Evolutionary conservation across 2,888 invertebrate genomes (phyloP).

Genomic region (Agrotis puta): DNA sequence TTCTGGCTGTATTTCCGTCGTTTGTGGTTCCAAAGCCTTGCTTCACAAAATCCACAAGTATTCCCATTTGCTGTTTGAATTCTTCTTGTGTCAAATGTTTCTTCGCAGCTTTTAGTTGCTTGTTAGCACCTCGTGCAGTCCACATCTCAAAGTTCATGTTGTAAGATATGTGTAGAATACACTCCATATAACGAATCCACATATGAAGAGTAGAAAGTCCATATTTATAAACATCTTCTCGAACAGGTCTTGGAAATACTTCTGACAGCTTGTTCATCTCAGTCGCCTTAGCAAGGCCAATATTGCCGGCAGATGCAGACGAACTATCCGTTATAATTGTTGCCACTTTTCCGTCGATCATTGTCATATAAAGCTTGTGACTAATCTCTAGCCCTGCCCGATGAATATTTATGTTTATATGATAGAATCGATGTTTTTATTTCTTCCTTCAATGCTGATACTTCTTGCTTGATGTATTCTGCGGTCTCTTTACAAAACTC

Average conservation of each 20-base stretch:
- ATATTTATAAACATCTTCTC: not conserved
- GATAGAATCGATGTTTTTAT: constrained; percentile 5
- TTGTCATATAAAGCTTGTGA: constrained; percentile 4
- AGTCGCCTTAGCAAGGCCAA: not conserved
- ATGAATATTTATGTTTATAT: no score
- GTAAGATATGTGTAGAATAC: no score
- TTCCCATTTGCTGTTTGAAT: no score
- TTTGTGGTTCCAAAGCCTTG: no score
- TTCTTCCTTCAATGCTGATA: constrained; percentile 5
- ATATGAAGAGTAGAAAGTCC: no score
- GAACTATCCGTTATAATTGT: constrained; percentile 70
- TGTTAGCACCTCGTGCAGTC: no score
- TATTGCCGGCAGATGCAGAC: constrained; percentile 44
- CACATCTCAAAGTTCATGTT: no score
- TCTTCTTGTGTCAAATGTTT: no score
- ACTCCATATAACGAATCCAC: no score
- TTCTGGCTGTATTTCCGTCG: no score
- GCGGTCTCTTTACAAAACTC: not conserved
- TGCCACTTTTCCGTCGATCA: constrained; percentile 71
- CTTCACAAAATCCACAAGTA: no score
- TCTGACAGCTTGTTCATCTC: not conserved
- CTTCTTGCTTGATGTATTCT: not conserved
- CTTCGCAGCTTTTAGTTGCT: no score
- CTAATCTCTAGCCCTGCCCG: constrained; percentile 12
- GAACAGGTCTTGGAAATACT: constrained; percentile 1